Evolutionary conservation across 2,113 vertebrate genomes (phyloP), one percentile per base, ranked within the genome.

Genomic region (Corydoras maculifer): DNA sequence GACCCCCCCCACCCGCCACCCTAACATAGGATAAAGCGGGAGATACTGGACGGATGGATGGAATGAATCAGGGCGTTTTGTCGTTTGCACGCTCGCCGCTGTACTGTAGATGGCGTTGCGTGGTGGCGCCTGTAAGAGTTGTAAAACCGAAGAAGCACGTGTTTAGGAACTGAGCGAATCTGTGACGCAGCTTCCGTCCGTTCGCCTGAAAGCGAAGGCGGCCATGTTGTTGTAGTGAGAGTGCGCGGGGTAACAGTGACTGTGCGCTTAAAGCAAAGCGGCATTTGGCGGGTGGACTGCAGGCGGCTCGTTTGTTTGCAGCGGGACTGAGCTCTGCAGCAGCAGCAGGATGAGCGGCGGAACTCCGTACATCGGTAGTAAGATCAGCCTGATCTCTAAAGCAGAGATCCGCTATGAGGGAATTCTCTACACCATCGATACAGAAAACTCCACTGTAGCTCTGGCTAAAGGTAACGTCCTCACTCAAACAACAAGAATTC

Each of bases 311-410:
- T 3, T 29, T 8, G 67, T 5, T 62, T 14, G 30, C 11, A 2
- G 18, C 54, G 29, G 54, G 7, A 0, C 9, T 35, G 3, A 15
- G 50, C 29, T n/a, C 59, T 7, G 55, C 9, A 25, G 11, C 51
- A 29, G 51, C 61, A 0, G 14, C 76, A 87, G 79, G 81, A 90
- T 91, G 92, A 93, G 91, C 48, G 88, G 88, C 73, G 92, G 90
- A 71, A 93, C 88, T 72, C 93, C 94, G 73, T 96, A 96, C 78
- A 95, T 96, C 78, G 94, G 94, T 65, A 96, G 94, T 82, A 96
- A 96, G 85, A 96, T 96, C 86, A 96, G 94, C 90, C 88, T 96
- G 15, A 91, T 93, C 83, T 93, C 90, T 50, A 93, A 92, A 88
- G 92, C 90, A 82, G 90, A 84, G 81, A 90, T 89, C 3, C 87